These are phyloP conservation scores for Puntigrus tetrazona DNA, from an alignment of 2,113 vertebrate species.

Conservation along the genomic window DNA sequence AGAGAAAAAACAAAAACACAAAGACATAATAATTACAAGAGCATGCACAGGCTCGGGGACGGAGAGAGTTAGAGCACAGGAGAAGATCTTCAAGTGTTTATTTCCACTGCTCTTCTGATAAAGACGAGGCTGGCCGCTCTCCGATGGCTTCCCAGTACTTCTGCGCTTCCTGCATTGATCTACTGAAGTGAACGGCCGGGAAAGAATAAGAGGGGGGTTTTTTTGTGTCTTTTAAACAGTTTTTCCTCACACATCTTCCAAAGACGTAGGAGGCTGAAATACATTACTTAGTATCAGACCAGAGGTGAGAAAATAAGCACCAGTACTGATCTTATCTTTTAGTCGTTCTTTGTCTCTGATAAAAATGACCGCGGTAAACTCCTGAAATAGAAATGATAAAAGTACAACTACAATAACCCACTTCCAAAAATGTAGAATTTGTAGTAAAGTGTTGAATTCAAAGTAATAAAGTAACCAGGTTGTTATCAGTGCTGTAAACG, in stretches of 20 bases:
- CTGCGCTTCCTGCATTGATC: slow-evolving; percentile 50
- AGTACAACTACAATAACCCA: neutral
- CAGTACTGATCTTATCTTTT: neutral
- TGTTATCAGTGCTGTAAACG: too few relatives aligned
- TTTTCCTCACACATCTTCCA: neutral
- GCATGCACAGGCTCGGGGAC: slow-evolving; percentile 21
- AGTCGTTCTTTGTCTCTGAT: neutral
- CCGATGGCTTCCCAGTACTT: slow-evolving; percentile 36
- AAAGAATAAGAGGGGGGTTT: neutral
- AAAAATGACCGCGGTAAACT: neutral
- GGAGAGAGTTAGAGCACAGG: slow-evolving; percentile 8
- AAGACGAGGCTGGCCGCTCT: slow-evolving; percentile 33
- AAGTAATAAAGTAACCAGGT: neutral
- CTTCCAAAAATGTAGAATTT: neutral
- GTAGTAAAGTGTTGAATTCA: neutral
- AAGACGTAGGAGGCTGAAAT: neutral
- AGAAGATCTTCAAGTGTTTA: slow-evolving; percentile 45
- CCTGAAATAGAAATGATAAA: neutral
- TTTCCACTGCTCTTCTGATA: slow-evolving; percentile 46
- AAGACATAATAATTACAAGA: slow-evolving; percentile 53
- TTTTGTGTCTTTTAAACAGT: neutral
- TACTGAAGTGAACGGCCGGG: slow-evolving; percentile 8
- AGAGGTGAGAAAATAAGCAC: neutral
- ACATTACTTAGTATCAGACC: neutral
- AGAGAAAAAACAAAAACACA: slow-evolving; percentile 52